Evolutionary conservation across 2,113 vertebrate genomes (phyloP).

Genomic region (Rattus norvegicus): GRCr8 NC_086039.1:68139001-68139500

Average conservation of each 20-base stretch:
- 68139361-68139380: background rate
- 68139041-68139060: background rate
- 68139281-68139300: background rate
- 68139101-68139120: background rate
- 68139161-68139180: conserved; percentile 3
- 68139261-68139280: background rate
- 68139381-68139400: background rate
- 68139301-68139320: background rate
- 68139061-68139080: background rate
- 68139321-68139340: background rate
- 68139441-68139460: background rate
- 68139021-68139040: background rate
- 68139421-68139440: background rate
- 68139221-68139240: background rate
- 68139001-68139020: background rate
- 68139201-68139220: background rate
- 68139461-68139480: background rate
- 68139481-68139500: background rate
- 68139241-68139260: conserved; percentile 58
- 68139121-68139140: background rate
- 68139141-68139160: background rate
- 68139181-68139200: background rate
- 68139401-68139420: background rate
- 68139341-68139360: background rate
- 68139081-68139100: background rate